Evolutionary conservation across 2,113 vertebrate genomes (phyloP), one percentile per base, ranked within the genome.

Genomic region (Grallaria varia): DNA sequence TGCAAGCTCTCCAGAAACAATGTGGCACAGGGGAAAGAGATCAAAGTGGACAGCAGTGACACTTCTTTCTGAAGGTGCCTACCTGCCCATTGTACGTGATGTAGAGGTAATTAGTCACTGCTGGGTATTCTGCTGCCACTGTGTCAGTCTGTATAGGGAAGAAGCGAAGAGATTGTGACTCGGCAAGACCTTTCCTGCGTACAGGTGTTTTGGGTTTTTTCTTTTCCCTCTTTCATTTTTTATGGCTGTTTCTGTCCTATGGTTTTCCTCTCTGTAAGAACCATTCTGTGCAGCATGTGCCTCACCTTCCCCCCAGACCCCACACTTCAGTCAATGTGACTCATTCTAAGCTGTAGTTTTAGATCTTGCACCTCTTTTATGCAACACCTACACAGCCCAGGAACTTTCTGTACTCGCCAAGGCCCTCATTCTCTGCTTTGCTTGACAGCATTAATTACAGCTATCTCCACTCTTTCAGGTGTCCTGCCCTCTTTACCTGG

Each of bases 51-150:
- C 28, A 85, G 59, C 49, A 62, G 42, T 6, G 44, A 68, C 42
- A 31, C 45, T 40, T 88, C 52, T 50, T 95, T 66, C 83, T 5
- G 4, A 55, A 19, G 10, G 47, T 44, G 88, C 98, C 84, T 98
- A 99, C 99, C 98, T 98, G 98, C n/a, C 99, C 99, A 1, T 98
- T 98, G 94, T 99, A 99, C 2, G 99, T 99, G 89, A 99, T 91
- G 52, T 99, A 99, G 44, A 99, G 98, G 84, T 99, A 99, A 97
- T 99, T 99, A 80, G 99, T 99, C 85, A 99, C 98, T 0, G 99
- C 98, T 35, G 99, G 99, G 90, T 99, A 99, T 94, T 99, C 99
- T 87, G 99, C 99, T 90, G 99, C 99, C 94, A 99, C 93, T 2
- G 99, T 99, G 95, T 99, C 99, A 67, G 99, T 99, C 99, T 99